Conservation (phyloP, 2,797 vertebrate genomes). For the Epinephelus awoara region DNA sequence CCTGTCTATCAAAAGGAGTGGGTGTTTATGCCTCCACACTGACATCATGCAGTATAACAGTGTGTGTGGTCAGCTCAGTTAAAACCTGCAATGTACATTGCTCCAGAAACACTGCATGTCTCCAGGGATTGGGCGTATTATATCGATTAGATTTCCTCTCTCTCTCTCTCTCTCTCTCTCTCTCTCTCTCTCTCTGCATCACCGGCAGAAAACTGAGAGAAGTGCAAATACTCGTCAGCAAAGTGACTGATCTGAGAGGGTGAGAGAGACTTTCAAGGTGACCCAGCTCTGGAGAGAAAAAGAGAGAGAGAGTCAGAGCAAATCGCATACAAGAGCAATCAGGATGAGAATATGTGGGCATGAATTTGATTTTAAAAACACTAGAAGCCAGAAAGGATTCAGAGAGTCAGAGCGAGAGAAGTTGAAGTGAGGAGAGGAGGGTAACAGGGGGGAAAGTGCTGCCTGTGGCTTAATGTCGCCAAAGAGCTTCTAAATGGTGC, state of each 20-base stretch:
- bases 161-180: not conserved
- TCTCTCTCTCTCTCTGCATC: slow-evolving; percentile 27
- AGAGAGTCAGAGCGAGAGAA: slow-evolving; percentile 26
- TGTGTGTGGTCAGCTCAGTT: slow-evolving; percentile 19
- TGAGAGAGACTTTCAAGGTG: slow-evolving; percentile 70
- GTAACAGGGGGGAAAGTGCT: slow-evolving; percentile 8
- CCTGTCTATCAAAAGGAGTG: not conserved
- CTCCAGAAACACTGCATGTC: slow-evolving; percentile 25
- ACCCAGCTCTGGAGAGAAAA: slow-evolving; percentile 53
- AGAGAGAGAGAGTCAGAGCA: slow-evolving; percentile 24
- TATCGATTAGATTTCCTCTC: slow-evolving; percentile 12
- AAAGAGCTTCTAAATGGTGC: slow-evolving; percentile 55
- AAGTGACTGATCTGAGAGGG: slow-evolving; percentile 53
- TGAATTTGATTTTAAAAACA: slow-evolving; percentile 47
- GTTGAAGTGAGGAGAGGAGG: slow-evolving; percentile 37
- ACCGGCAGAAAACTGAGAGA: slow-evolving; percentile 26
- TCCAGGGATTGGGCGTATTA: slow-evolving; percentile 15
- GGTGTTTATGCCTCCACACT: slow-evolving; percentile 2
- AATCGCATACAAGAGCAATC: slow-evolving; percentile 41
- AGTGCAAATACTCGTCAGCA: slow-evolving; percentile 54
- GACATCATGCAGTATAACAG: not conserved
- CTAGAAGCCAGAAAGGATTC: slow-evolving; percentile 27
- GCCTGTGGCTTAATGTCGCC: slow-evolving; percentile 43
- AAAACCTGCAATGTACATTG: slow-evolving; percentile 21
- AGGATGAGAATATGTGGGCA: slow-evolving; percentile 24